Evolutionary conservation across 2,113 vertebrate species (phyloP), one percentile per base, ranked within the genome.

Genomic region (Brachyhypopomus occidentalis): DNA sequence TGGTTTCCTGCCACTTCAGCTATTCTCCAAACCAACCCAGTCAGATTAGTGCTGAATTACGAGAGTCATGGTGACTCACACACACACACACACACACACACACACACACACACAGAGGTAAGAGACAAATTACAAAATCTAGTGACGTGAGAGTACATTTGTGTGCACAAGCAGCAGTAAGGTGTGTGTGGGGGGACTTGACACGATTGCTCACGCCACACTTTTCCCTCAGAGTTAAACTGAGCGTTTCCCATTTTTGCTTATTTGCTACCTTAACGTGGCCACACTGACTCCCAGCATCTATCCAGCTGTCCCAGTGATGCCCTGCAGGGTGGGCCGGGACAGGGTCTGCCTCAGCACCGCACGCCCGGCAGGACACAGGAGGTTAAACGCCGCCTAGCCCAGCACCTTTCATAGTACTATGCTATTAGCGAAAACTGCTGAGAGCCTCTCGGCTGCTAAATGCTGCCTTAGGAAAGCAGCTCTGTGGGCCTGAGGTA

Each of bases 1-100:
- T 75, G 82, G 86, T 86, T 87, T 85, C 66, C 78, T 85, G 84
- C 84, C 79, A 84, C 80, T 78, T 84, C 85, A 86, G 83, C 85
- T 86, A 77, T 80, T 86, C 76, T 77, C 64, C 79, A 84, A 77
- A 85, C 62, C 72, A 84, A 84, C 75, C 78, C 74, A 72, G 81
- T 77, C 55, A 83, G 78, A 86, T 86, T 75, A 86, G 77, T 74
- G 78, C 72, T 81, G 78, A 86, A 78, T 80, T 80, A 81, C 78
- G 82, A 82, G 67, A 58, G 59, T 67, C 80, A 72, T 22, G 41
- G 34, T 67, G 27, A 69, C 3, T 22, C 52, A 59, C 25, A 56
- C 52, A 36, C 27, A 7, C 17, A 41, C 55, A 14, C 38, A n/a
- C 20, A 41, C 60, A 66, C 41, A 59, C n/a, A 48, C 30, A 69